Base-by-base conservation (phyloP, 1,140 invertebrate genomes). In the Tetramorium parvispinum region DNA sequence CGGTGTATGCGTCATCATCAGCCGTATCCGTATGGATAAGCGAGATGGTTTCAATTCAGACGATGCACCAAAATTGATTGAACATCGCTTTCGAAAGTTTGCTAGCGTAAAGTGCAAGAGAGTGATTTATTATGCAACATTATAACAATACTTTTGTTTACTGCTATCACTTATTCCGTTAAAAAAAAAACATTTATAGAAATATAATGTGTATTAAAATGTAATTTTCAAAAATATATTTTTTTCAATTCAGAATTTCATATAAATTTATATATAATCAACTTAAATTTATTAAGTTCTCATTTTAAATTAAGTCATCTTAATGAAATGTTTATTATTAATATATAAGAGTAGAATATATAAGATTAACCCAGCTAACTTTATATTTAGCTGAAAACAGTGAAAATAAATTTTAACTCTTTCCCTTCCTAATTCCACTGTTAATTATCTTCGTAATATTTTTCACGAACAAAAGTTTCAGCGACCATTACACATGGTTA, bases 401-500 rank as follows among this genome's bases (percentile, higher is more conserved):
- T 40, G 21, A 37, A 55, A 21, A 73, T 57, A 57, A 40, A 24
- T 53, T 40, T 73, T 24, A 37, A 49, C 8, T 10, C 7, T 40
- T 21, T 55, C 11, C 13, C n/a, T 75, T 24, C 32, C 51, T n/a
- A 53, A 40, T 68, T 55, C 21, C 21, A 10, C 6, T 71, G 18
- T 46, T 18, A n/a, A 43, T 49, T 73, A 73, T 59, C 40, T 61
- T 27, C 18, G 53, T 61, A 59, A 75, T 40, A 32, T 73, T 27
- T 24, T 8, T 85, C 46, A 79, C 40, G 27, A 43, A 46, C 37
- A 11, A 66, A 66, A 43, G 1, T 21, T 59, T 53, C 27, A 55
- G 49, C 65, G 68, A 92, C 88, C 89, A 93, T 92, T 92, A 92
- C 75, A 92, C 65, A 92, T 91, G 89, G 89, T 93, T 93, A 94